phyloP scores from a whole-genome alignment of 2,797 vertebrate genomes.

The Gallirallus australis region DNA sequence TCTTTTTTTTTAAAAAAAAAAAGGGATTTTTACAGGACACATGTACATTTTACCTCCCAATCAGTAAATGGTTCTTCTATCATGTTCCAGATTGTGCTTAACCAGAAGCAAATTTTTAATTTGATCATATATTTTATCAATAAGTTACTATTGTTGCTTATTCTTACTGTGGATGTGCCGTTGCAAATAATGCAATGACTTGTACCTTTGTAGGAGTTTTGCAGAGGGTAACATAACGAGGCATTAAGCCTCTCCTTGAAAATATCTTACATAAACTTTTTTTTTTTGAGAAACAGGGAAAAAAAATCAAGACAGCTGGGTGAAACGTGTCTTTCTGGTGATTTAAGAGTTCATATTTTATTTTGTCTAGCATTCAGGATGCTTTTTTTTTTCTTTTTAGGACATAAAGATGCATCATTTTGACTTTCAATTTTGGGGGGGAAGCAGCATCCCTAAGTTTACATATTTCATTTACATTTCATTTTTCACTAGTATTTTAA shows the following conservation, averaged over 20 bases:
- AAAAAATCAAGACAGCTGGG: neutral
- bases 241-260: neutral
- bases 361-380: conserved; percentile 19
- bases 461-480: neutral
- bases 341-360: neutral
- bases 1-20: neutral
- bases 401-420: neutral
- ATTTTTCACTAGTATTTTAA: neutral
- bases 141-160: neutral
- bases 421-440: neutral
- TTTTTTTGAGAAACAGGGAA: neutral
- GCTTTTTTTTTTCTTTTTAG: neutral
- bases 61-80: neutral
- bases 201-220: neutral
- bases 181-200: neutral
- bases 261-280: neutral
- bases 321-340: conserved; percentile 1
- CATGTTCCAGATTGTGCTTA: neutral
- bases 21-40: neutral
- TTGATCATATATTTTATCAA: neutral
- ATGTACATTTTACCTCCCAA: neutral
- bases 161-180: neutral
- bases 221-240: neutral
- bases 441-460: neutral
- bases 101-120: neutral